phyloP scores from a whole-genome alignment of 2,888 invertebrate genomes.

The Heliconius hortense region DNA sequence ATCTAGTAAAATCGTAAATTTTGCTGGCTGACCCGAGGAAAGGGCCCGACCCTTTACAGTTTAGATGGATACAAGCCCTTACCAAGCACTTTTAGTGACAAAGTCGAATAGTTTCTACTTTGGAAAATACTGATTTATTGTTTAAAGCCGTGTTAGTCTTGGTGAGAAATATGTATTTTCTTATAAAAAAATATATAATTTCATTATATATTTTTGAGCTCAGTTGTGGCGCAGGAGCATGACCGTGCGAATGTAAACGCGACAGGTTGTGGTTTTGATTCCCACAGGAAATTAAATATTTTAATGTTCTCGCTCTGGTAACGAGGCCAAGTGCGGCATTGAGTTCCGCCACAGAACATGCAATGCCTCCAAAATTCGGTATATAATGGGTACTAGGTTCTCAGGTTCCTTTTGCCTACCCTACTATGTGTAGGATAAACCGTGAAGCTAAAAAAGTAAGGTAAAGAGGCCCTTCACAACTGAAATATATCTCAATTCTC shows the following conservation, averaged over 20 bases:
- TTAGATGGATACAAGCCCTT: slow-evolving; percentile 26
- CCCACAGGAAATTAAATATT: not conserved
- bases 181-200: no score
- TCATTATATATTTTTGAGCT: not conserved
- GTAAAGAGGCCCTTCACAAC: no score
- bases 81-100: slow-evolving; percentile 28
- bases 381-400: not conserved
- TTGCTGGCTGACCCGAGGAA: slow-evolving; percentile 58
- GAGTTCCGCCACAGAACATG: not conserved
- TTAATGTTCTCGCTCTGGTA: not conserved
- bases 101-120: slow-evolving; percentile 11
- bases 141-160: not conserved
- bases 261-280: not conserved
- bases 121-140: not conserved
- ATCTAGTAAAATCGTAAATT: slow-evolving; percentile 74
- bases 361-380: not conserved
- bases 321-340: not conserved
- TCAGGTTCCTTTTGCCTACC: not conserved
- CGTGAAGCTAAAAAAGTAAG: no score
- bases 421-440: not conserved
- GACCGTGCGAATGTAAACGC: no score
- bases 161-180: not conserved
- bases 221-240: not conserved
- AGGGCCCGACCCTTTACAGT: slow-evolving; percentile 51
- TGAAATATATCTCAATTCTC: no score